Percentiles rank a stretch among this genome's conserved stretches.
Evolutionary conservation across 1,140 invertebrate species (phyloP).

Genomic region (Batillaria attramentaria): DNA sequence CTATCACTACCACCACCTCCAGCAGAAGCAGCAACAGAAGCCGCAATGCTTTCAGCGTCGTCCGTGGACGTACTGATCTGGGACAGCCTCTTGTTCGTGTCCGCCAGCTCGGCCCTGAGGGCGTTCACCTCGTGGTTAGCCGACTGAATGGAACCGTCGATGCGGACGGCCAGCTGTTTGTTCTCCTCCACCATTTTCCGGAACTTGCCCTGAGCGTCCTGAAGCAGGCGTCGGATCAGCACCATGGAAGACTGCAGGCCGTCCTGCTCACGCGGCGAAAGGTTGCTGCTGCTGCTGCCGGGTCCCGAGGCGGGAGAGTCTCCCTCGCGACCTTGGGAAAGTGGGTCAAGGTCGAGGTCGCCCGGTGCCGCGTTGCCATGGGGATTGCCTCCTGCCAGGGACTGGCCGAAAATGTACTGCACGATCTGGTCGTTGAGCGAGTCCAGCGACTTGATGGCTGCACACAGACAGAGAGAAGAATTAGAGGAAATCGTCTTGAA

Average conservation of each 20-base stretch:
- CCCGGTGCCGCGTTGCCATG: conserved; percentile 30
- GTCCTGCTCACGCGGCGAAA: conserved; percentile 62
- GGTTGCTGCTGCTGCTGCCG: conserved; percentile 21
- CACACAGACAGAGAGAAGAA: conserved; percentile 27
- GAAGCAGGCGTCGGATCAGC: conserved; percentile 71
- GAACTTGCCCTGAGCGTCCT: conserved; percentile 77
- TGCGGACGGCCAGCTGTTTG: conserved; percentile 76
- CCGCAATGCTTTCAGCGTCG: not conserved
- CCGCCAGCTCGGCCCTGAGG: conserved; percentile 75
- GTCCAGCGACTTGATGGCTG: conserved; percentile 74
- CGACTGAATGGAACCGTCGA: conserved; percentile 78
- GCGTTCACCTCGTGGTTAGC: conserved; percentile 77
- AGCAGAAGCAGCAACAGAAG: not conserved
- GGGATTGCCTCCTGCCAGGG: conserved; percentile 43
- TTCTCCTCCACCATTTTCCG: conserved; percentile 83
- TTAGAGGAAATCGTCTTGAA: not conserved
- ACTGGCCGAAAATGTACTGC: conserved; percentile 68
- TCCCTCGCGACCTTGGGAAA: not conserved
- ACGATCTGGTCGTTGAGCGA: conserved; percentile 73
- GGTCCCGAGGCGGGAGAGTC: not conserved
- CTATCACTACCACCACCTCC: not conserved
- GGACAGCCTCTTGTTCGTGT: conserved; percentile 72
- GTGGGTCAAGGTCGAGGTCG: not conserved
- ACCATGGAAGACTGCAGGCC: conserved; percentile 70
- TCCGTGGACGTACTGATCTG: conserved; percentile 46